Evolutionary conservation across 1,140 invertebrate species (phyloP).

Genomic region (Thaumetopoea pityocampa): DNA sequence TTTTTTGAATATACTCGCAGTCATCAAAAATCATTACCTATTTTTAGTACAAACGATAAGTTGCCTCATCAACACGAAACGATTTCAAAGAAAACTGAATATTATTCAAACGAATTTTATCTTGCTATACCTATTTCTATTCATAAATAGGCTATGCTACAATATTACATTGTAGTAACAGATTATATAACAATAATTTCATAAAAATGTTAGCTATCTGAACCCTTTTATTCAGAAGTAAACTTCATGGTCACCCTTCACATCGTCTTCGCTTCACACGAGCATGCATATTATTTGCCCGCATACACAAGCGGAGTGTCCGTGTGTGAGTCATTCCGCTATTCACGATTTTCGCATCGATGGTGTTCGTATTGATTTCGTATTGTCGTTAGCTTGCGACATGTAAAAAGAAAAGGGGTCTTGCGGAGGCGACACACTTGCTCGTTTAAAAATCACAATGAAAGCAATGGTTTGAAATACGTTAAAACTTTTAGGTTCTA

Average conservation of each 20-base stretch:
- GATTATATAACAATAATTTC: not conserved
- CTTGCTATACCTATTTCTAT: no score
- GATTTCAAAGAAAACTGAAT: no score
- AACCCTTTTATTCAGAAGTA: not conserved
- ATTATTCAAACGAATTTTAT: no score
- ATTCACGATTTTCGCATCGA: constrained; percentile 73
- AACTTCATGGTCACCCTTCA: constrained; percentile 40
- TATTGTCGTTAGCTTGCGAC: constrained; percentile 73
- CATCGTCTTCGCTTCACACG: constrained; percentile 53
- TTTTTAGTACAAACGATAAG: no score
- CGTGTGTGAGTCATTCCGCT: constrained; percentile 51
- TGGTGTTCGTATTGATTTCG: constrained; percentile 74
- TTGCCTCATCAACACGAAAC: no score
- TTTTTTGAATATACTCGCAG: no score
- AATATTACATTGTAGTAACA: constrained; percentile 1
- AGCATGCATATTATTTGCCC: constrained; percentile 66
- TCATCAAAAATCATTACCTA: no score
- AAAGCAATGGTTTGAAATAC: no score
- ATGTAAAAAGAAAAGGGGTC: constrained; percentile 71
- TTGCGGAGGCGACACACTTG: constrained; percentile 39
- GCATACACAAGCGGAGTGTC: constrained; percentile 29
- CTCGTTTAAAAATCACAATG: constrained; percentile 5
- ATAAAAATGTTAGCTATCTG: not conserved
- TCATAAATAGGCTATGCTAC: not conserved
- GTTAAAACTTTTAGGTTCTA: no score